Evolutionary conservation across 2,113 vertebrate species (phyloP).

Genomic region (Sitta europaea): DNA sequence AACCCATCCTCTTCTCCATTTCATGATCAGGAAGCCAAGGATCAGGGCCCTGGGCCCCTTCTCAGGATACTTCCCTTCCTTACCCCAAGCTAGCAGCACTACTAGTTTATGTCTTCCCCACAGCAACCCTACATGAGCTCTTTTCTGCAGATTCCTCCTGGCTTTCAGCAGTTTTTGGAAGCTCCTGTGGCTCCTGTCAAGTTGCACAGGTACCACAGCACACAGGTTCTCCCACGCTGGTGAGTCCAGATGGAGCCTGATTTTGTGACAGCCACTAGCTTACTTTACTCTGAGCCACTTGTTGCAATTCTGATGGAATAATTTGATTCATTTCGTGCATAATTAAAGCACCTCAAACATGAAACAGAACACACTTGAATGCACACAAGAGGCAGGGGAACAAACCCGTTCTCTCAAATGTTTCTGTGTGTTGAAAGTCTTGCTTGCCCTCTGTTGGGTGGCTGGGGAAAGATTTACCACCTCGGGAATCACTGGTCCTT

Average conservation of each 20-base stretch:
- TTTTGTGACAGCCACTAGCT: not conserved
- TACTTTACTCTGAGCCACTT: not conserved
- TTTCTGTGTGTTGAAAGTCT: not conserved
- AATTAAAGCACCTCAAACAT: not conserved
- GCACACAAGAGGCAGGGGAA: not conserved
- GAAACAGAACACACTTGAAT: not conserved
- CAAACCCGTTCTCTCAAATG: accelerated
- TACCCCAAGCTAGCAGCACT: not conserved
- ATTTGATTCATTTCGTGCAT: not conserved
- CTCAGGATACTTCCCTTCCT: not conserved
- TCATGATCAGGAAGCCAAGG: not conserved
- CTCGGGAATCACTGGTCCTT: not conserved
- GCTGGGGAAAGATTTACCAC: not conserved
- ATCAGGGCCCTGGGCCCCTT: not conserved
- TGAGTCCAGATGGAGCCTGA: not conserved
- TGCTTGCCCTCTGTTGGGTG: constrained; percentile 64
- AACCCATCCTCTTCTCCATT: not conserved
- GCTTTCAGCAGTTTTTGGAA: not conserved
- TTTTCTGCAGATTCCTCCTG: not conserved
- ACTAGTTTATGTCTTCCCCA: not conserved
- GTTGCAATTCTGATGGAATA: not conserved
- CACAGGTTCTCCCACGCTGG: not conserved
- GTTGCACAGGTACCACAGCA: not conserved
- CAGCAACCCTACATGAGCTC: not conserved
- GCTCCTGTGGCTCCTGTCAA: not conserved